Base-by-base conservation (phyloP, 2,888 invertebrate genomes). In the Mythimna ferrago region DNA sequence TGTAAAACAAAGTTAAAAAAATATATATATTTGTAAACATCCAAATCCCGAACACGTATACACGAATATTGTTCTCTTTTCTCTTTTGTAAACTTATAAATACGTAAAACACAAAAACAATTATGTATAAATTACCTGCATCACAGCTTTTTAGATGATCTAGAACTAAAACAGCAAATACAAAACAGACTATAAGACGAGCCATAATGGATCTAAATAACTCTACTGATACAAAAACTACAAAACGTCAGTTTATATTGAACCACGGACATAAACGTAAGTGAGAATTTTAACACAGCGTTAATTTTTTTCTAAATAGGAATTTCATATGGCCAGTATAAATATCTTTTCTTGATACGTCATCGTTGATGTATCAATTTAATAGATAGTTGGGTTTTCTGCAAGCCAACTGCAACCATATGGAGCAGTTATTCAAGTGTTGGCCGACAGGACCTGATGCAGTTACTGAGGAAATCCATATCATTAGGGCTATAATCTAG, bases 221-320 rank as follows among this genome's bases (percentile, higher is more conserved):
- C 32, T 41, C 19, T 21, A 81, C 76, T 81, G 81, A 16, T 71
- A 41, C 10, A 61, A 48, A 63, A 61, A 63, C 32, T 51, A 21
- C 11, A n/a, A 32, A 44, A 67, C 71, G 38, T 26, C 76, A 56
- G 16, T 76, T 76, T 82, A 83, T 82, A 82, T 80, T 35, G 10
- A 51, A 41, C 61, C 38, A 38, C 63, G 16, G 32, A 68, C 10
- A 7, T 53, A 26, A 71, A 79, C 68, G 72, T 80, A 72, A 6
- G 79, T 80, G 79, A 82, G 32, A 78, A 68, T 68, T 72, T 68
- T 82, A 58, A 61, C 79, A 72, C 57, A 53, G 63, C 60, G 76
- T 48, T 78, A 69, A 78, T 78, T 75, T 1, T 38, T 38, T 62
- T 62, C 38, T 68, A 65, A 81, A 81, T 62, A 67, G 56, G 58